Base-by-base conservation (phyloP, 2,888 invertebrate species). In the Xanthorhoe designata region DNA sequence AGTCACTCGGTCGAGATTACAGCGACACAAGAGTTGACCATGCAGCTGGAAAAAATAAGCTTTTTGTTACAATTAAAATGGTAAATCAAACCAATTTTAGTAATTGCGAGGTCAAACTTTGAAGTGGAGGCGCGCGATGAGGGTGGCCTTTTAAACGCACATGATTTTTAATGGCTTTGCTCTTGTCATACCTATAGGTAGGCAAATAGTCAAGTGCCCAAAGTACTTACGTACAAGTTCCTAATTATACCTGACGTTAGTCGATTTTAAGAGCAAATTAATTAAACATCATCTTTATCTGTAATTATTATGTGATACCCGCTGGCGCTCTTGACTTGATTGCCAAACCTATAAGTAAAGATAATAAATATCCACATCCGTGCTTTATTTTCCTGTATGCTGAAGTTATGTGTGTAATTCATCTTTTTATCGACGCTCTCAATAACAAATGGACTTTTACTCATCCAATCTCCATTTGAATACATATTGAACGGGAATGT, bases 11-110 rank as follows among this genome's bases (percentile, higher is more conserved):
- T 92, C 88, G 90, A 91, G 90, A 91, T 92, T 91, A 88, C 90
- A 89, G 88, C 84, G 87, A 79, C 81, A 79, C 83, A 80, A 79
- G 75, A 82, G 77, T 78, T 82, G 84, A 79, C 86, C 89, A 81
- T 82, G 80, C 83, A 81, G 81, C 79, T 85, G 82, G 86, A 89
- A 91, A 92, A 92, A 92, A 91, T 90, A 92, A 90, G 91, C 91
- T 92, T 93, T 92, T 92, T 92, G 91, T 92, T 91, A 92, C 92
- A 92, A 92, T 92, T 92, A 91, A 92, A 92, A 92, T 92, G 91
- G 90, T 92, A 92, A 92, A 92, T 93, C 92, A 92, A 92, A 93
- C 92, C 91, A 93, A 91, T 92, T 93, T 91, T 90, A 90, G 91
- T 92, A 92, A 92, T 92, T 92, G 92, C 91, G 90, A 87, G 90